Base-by-base conservation (phyloP, 2,888 invertebrate genomes). In the Quadroppia sp. region DNA sequence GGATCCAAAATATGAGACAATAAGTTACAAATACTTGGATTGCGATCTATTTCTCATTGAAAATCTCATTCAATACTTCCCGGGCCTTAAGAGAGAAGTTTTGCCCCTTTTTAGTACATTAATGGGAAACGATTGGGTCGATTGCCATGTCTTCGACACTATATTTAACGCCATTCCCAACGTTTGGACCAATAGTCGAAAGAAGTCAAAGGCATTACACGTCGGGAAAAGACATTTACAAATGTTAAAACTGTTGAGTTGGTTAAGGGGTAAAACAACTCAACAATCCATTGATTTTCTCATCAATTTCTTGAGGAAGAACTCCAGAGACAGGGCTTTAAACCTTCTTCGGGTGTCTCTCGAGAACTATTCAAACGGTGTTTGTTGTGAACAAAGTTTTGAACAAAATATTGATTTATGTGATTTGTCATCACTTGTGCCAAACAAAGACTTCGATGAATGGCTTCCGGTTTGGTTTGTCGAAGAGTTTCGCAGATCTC, bases 51-150 rank as follows among this genome's bases (percentile, higher is more conserved):
- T 89, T 80, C 86, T 84, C 79, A 86, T 89, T 0, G 87, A 90
- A 74, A 86, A 88, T 78, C 86, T 95, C 79, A 83, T 89, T 13
- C 83, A 85, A 17, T 84, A 85, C 71, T 89, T 89, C 81, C 87
- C 87, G 0, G 88, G 88, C 0, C 81, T 92, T 40, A 85, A 88
- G 76, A 86, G 86, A 77, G 86, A 87, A 20, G 83, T 30, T 59
- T 32, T 59, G 15, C 92, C 94, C 0, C 81, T 96, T 28, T 85
- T 93, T 76, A 91, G 92, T 0, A 89, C 90, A 0, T 81, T 95
- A 45, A 83, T 94, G 9, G 96, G 95, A 0, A 96, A 96, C 84
- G 96, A 96, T 83, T 94, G 90, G 82, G 88, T 94, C 11, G 85
- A 88, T 6, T 67, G 20, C 40, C 23, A 67, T 23, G 67, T 67